Conservation (phyloP, 2,113 vertebrate genomes). For the Myotis davidii region DNA sequence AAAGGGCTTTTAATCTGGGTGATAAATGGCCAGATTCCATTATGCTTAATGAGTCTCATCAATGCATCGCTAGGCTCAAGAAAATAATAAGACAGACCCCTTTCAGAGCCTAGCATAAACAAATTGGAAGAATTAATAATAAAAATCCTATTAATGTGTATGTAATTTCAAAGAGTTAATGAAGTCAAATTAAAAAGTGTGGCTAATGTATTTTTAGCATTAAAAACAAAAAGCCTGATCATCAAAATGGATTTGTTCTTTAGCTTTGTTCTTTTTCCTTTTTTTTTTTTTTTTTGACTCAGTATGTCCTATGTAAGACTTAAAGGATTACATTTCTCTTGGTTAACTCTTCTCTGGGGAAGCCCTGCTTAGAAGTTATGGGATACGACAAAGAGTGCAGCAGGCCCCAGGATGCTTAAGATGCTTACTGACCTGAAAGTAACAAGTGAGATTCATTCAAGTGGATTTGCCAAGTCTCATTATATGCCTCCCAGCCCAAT, state of each 20-base stretch:
- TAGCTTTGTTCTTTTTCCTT: background rate
- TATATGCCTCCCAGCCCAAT: background rate
- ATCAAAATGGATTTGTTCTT: conserved; percentile 68
- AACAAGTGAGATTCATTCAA: conserved; percentile 53
- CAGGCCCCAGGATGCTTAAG: background rate
- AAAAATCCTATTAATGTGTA: conserved; percentile 79
- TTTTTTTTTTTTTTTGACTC: background rate
- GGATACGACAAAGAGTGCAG: conserved; percentile 10
- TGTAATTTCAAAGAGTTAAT: conserved; percentile 83
- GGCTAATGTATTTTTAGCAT: conserved; percentile 75
- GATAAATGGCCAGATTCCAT: conserved; percentile 84
- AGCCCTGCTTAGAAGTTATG: background rate
- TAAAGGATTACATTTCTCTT: conserved; percentile 59
- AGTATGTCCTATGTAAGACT: conserved; percentile 11
- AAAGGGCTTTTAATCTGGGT: conserved; percentile 83
- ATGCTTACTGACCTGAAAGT: conserved; percentile 62
- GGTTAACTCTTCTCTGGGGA: conserved; percentile 43
- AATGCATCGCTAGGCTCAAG: conserved; percentile 76
- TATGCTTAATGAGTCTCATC: conserved; percentile 85
- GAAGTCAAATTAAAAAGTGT: conserved; percentile 78
- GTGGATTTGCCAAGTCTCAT: background rate
- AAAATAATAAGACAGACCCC: conserved; percentile 81
- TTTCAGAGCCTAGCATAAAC: conserved; percentile 80
- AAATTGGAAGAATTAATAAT: conserved; percentile 85
- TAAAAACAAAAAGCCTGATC: conserved; percentile 61